Base-by-base conservation (phyloP, 1,140 invertebrate species). In the Semibalanus balanoides region DNA sequence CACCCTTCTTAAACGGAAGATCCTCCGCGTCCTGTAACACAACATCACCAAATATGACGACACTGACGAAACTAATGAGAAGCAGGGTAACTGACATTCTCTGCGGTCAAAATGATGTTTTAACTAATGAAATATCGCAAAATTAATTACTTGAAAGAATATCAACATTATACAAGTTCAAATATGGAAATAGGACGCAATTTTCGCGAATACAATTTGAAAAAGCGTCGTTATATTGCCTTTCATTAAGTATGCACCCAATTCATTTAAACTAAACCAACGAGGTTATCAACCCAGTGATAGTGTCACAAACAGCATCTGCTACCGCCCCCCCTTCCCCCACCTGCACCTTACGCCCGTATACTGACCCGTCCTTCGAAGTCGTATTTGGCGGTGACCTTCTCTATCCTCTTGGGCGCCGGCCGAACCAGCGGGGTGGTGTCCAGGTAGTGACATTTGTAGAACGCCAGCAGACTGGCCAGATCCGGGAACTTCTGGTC, bases 391-490 rank as follows among this genome's bases (percentile, higher is more conserved):
- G 92, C 94, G 76, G 94, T 88, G 76, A 97, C 93, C 84, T 90
- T 91, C 83, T 96, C 93, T 30, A 90, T 82, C 81, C 89, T 90
- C 81, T 89, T 89, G 30, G 88, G 86, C 73, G 93, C 91, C 27
- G 96, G 96, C 82, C 91, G 88, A 76, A 94, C 91, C 35, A 99
- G 86, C 71, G 95, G 94, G 35, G 95, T 97, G 11, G 95, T 97
- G 83, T 98, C 96, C 84, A 99, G 86, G 83, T 97, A 98, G 87
- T 98, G 96, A 74, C 95, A 87, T 83, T 97, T 95, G 82, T 97
- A 97, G 87, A 98, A 98, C 75, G 90, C 90, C 78, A 99, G 85
- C 76, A 99, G 86, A 79, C 90, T 89, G 72, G 96, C 92, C 83
- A 99, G 89, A 85, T 97, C 95, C 5, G 91, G 86, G 85, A 99